Evolutionary conservation across 2,113 vertebrate genomes (phyloP), one percentile per base, ranked within the genome.

Genomic region (Coryphaenoides rupestris): DNA sequence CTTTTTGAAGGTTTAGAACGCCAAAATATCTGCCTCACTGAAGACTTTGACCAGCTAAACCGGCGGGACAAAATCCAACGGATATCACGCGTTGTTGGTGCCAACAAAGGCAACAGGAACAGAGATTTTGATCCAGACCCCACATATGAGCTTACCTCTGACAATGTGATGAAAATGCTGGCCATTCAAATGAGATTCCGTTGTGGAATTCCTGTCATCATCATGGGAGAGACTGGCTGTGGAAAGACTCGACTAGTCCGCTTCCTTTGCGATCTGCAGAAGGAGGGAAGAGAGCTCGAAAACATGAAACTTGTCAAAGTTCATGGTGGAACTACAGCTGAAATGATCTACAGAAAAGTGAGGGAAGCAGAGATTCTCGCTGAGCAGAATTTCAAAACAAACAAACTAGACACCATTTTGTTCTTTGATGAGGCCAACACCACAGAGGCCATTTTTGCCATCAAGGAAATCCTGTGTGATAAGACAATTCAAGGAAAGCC

Each of bases 81-180:
- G 57, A 87, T 93, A 67, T 90, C 87, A 5, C 69, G 69, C 4
- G 90, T 92, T 57, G 89, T 93, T 66, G 89, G 91, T 65, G 86
- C 87, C 33, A 45, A 62, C 16, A 82, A 68, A 65, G 82, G 80
- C 33, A 84, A 77, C 16, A 69, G 33, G 16, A 72, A 40, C 46
- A 57, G 63, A 10, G 0, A 0, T 0, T 84, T 88, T 68, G 92
- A 92, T 84, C 92, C 92, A 65, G 91, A 93, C 69, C 80, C 84
- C 23, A 90, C 88, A 0, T 93, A 92, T 54, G 89, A 92, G 60
- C 78, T 93, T 59, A 93, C 91, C 6, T 72, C 88, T 53, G 92
- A 93, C 80, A 92, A 92, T 62, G 88, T 92, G 55, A 90, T 89
- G 92, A 93, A 93, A 80, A 93, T 92, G 88, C 66, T 93, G 72